Evolutionary conservation across 2,113 vertebrate genomes (phyloP), one percentile per base, ranked within the genome.

Genomic region (Thomomys bottae): DNA sequence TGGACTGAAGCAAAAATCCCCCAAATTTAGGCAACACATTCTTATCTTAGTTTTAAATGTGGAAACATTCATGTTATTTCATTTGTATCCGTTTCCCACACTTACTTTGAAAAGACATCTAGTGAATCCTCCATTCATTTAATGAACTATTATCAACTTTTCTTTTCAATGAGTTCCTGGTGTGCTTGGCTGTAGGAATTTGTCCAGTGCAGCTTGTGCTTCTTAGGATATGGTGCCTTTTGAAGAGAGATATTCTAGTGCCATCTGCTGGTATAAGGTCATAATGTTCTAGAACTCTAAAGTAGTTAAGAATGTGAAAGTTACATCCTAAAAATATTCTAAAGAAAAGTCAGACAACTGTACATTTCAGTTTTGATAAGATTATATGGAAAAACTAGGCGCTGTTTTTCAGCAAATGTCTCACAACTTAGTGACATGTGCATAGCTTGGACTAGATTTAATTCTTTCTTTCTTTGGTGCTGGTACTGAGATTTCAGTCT

Each of bases 191-290:
- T 81, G 26, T 70, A 63, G 17, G 4, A 24, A 88, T 49, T 8
- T 21, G 88, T 26, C 57, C 8, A 73, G 32, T 34, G 54, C 64
- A 61, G 45, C 49, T 66, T 81, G 71, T 42, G n/a, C 17, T 84
- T 38, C 84, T 87, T 49, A 76, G 40, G 93, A 57, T 14, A 42
- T 2, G 30, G 8, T 88, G 40, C 3, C 38, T 94, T 93, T 91
- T 0, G 38, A 92, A 92, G 75, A 64, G 70, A 93, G 63, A 94
- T 88, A 70, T 87, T 95, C 87, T 95, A 90, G 94, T 95, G 95
- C 94, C 96, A 96, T 95, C 96, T 96, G 49, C 91, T 95, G 96
- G 94, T 23, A 0, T 0, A 36, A 75, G 0, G 6, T 49, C 9
- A 81, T 84, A 93, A 73, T 42, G 88, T 75, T 63, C 64, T 23